Base-by-base conservation (phyloP, 1,140 invertebrate genomes). In the Centruroides sculpturatus region DNA sequence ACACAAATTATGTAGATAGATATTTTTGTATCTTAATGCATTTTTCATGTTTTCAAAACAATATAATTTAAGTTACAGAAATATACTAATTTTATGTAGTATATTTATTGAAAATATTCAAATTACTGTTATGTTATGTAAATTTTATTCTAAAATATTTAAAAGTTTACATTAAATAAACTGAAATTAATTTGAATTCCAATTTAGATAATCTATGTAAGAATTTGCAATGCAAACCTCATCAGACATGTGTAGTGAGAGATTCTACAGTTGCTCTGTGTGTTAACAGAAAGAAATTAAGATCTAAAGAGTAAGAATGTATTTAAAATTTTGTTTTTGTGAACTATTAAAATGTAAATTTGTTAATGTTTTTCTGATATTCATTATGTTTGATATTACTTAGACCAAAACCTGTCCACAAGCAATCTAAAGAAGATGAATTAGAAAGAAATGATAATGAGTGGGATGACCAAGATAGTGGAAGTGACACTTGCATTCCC, bases 201-300 rank as follows among this genome's bases (percentile, higher is more conserved):
- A 8, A 41, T 41, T 41, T 63, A 65, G 88, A 84, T 79, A 85
- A 89, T 71, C 79, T 92, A 59, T 92, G 89, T 74, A 82, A 83
- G 66, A 85, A 87, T 48, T 76, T 92, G 64, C 85, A 87, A 66
- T 92, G 89, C 74, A 87, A 87, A 72, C 87, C 88, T 74, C 86
- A 88, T 73, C 87, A 92, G 74, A 78, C 89, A 53, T 92, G 89
- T 73, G 73, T 92, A 35, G 75, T 92, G 51, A 85, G 90, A 71
- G 86, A 90, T 74, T 80, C 85, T 53, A 87, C 84, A 71, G 90
- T 87, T 11, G 89, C 89, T 13, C 84, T 91, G 41, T 92, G 89
- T 71, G 85, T 90, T 54, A 85, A 83, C 57, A 89, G 87, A 71
- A 88, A 89, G 71, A 87, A 90, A 69, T 75, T 90, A 8, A 82